A percentile compares a stretch with the other conserved stretches of the same genome.
Conservation (phyloP, 2,797 vertebrate genomes). For the Channallabes apus region DNA sequence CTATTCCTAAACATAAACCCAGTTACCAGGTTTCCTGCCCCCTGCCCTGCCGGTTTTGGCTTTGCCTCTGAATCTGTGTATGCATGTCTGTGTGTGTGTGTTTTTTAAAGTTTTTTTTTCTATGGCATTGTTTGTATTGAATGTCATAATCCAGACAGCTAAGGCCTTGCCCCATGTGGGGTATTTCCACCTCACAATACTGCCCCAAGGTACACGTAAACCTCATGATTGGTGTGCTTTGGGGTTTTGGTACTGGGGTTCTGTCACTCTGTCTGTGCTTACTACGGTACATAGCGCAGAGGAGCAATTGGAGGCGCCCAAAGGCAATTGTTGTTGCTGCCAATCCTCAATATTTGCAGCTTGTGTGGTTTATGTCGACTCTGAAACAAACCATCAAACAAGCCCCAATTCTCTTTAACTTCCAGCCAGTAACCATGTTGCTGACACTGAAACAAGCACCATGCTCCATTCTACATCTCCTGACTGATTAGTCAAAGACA, state of each 20-base stretch:
- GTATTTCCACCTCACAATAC: not conserved
- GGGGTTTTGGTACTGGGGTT: not conserved
- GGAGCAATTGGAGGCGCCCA: not conserved
- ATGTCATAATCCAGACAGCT: not conserved
- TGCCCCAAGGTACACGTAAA: not conserved
- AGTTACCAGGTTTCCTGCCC: not conserved
- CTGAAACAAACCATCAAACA: not conserved
- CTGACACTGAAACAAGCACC: not conserved
- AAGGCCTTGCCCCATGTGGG: not conserved
- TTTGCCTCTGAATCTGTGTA: not conserved
- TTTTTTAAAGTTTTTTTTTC: not conserved
- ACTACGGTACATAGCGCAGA: not conserved
- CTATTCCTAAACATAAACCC: not conserved
- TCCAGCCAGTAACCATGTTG: slow-evolving; percentile 1
- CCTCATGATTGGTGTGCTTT: not conserved
- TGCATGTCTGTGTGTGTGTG: no score
- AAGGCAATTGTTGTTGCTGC: slow-evolving; percentile 1
- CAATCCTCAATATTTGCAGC: not conserved
- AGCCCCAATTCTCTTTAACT: not conserved
- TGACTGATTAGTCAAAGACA: not conserved
- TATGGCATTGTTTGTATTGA: not conserved
- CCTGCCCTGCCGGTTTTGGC: not conserved
- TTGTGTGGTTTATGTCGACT: not conserved
- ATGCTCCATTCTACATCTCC: not conserved
- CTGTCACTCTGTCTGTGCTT: not conserved